These are phyloP conservation scores for Cheilosia variabilis DNA, from an alignment of 2,888 invertebrate genomes.

Conservation along the genomic window DNA sequence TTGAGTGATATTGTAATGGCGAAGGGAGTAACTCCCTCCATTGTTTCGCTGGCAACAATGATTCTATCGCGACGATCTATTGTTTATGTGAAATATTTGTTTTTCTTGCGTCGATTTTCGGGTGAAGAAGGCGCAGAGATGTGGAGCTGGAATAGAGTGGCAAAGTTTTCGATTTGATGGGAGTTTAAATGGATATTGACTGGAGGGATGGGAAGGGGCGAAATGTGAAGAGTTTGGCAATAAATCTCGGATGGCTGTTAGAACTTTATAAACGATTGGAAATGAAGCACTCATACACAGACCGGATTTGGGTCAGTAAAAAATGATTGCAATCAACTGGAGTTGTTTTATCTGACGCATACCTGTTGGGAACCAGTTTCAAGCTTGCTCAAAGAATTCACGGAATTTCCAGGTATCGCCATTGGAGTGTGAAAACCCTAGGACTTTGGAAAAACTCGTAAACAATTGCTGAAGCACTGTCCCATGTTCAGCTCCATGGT, in stretches of 20 bases:
- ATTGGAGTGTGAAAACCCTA: too few species aligned
- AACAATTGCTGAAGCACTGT: too few species aligned
- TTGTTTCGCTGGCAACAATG: conserved; percentile 39
- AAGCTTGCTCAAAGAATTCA: too few species aligned
- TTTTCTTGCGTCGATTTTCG: conserved; percentile 38
- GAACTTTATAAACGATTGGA: conserved; percentile 1
- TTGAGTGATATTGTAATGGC: not conserved
- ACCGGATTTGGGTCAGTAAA: too few species aligned
- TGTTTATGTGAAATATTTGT: conserved; percentile 45
- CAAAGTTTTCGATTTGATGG: conserved; percentile 43
- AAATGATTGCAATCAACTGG: too few species aligned
- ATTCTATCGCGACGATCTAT: conserved; percentile 49
- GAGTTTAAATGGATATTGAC: conserved; percentile 31
- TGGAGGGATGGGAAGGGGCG: not conserved
- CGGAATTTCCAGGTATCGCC: too few species aligned
- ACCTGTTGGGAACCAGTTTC: too few species aligned
- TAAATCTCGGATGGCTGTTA: conserved; percentile 8
- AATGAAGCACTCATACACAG: not conserved
- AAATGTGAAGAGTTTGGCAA: not conserved
- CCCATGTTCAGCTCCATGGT: too few species aligned
- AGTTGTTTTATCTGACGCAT: too few species aligned
- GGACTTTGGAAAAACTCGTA: too few species aligned
- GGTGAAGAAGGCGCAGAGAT: not conserved
- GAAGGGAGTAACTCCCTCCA: not conserved
- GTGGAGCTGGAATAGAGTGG: not conserved